phyloP scores from a whole-genome alignment of 2,888 invertebrate genomes.

The Cryptus viduatorius region DNA sequence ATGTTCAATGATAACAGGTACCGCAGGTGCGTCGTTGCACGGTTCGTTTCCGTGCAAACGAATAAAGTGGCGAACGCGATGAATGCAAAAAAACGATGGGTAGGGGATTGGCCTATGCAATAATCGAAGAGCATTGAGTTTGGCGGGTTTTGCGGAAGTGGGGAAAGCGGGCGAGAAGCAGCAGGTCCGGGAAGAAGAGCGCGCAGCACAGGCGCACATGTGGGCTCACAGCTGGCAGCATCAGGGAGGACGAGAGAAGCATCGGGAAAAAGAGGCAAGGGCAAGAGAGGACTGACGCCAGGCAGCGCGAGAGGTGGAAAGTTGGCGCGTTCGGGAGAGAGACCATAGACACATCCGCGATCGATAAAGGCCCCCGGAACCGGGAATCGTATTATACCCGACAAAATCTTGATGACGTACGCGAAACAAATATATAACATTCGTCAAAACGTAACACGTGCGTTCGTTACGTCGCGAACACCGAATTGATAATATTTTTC shows the following conservation, averaged over 20 bases:
- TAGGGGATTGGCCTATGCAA: not conserved
- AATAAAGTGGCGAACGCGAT: not conserved
- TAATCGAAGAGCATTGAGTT: not conserved
- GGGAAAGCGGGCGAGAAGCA: conserved; percentile 25
- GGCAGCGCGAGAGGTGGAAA: conserved; percentile 78
- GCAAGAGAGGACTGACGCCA: conserved; percentile 35
- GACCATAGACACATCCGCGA: conserved; percentile 60
- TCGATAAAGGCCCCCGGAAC: conserved; percentile 71
- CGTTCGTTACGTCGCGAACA: not conserved
- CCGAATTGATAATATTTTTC: not conserved
- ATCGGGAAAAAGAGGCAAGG: conserved; percentile 35
- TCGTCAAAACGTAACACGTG: conserved; percentile 1
- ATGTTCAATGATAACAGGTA: not conserved
- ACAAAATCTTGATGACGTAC: conserved; percentile 10
- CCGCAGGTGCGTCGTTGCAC: conserved; percentile 24
- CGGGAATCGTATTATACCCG: conserved; percentile 50
- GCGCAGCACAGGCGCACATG: conserved; percentile 66
- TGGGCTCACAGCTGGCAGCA: conserved; percentile 63
- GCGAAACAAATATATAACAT: not conserved
- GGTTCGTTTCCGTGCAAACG: not conserved
- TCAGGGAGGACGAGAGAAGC: conserved; percentile 24
- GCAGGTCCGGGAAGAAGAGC: conserved; percentile 49
- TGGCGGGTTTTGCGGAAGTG: not conserved
- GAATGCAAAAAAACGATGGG: not conserved
- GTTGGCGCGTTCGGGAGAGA: conserved; percentile 61